These are phyloP conservation scores for Cochlearius cochlearius DNA, from an alignment of 2,113 vertebrate species.

Conservation along the genomic window DNA sequence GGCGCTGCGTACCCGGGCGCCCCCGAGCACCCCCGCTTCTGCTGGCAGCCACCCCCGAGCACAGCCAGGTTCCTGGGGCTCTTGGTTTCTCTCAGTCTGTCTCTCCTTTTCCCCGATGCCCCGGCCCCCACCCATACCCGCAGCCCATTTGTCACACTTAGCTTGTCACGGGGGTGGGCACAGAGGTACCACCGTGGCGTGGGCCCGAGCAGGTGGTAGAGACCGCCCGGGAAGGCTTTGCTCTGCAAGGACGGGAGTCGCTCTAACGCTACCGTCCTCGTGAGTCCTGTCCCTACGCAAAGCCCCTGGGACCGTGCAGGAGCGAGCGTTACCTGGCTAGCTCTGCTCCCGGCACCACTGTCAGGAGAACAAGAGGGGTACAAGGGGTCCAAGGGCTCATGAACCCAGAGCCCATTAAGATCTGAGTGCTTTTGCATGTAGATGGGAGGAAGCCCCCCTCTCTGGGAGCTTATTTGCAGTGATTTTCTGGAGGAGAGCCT, in stretches of 20 bases:
- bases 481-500: not conserved
- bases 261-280: fast-evolving
- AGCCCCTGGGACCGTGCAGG: not conserved
- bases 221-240: fast-evolving
- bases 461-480: not conserved
- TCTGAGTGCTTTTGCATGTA: not conserved
- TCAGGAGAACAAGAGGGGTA: not conserved
- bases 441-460: not conserved
- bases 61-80: not conserved
- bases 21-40: no score
- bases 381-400: not conserved
- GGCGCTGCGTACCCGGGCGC: not conserved
- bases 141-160: not conserved
- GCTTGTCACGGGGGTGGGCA: not conserved
- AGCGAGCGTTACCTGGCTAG: not conserved
- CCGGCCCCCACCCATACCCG: not conserved
- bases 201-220: not conserved
- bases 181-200: fast-evolving
- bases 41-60: not conserved
- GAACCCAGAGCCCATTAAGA: not conserved
- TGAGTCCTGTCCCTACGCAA: not conserved
- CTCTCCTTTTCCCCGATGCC: not conserved
- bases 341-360: not conserved
- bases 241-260: not conserved
- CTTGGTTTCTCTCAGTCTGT: not conserved